phyloP scores from a whole-genome alignment of 2,888 invertebrate genomes.

The Lumbricus terrestris region DNA sequence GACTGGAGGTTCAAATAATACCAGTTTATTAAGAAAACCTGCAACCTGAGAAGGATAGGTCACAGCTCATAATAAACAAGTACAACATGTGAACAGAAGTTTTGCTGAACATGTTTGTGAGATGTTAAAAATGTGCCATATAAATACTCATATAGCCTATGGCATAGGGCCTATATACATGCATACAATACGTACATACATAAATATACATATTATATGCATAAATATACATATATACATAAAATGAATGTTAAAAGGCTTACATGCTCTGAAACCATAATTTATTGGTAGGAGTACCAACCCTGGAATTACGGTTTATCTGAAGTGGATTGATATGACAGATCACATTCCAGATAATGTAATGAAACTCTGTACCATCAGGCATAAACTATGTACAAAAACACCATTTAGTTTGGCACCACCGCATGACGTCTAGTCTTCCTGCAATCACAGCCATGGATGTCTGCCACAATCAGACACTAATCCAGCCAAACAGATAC shows the following conservation, averaged over 20 bases:
- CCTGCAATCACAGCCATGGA: neutral
- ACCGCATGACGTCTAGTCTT: neutral
- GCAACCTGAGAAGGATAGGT: neutral
- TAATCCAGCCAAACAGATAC: neutral
- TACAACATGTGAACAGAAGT: neutral
- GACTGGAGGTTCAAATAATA: neutral
- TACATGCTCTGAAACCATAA: neutral
- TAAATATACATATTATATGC: conserved; percentile 16
- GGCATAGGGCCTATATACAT: too few species aligned
- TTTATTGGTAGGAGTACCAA: neutral
- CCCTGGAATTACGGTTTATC: neutral
- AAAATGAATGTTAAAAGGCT: neutral
- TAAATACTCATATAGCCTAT: too few species aligned
- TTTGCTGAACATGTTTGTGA: neutral
- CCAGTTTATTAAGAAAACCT: neutral
- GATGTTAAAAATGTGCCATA: neutral
- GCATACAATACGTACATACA: neutral
- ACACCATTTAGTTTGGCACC: neutral
- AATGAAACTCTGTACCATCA: neutral
- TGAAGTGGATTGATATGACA: neutral
- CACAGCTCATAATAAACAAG: neutral
- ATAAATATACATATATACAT: conserved; percentile 12
- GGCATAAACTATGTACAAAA: neutral
- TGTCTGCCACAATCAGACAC: neutral
- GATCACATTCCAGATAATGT: neutral